Evolutionary conservation across 2,797 vertebrate species (phyloP).

Genomic region (Poecile montanus): DNA sequence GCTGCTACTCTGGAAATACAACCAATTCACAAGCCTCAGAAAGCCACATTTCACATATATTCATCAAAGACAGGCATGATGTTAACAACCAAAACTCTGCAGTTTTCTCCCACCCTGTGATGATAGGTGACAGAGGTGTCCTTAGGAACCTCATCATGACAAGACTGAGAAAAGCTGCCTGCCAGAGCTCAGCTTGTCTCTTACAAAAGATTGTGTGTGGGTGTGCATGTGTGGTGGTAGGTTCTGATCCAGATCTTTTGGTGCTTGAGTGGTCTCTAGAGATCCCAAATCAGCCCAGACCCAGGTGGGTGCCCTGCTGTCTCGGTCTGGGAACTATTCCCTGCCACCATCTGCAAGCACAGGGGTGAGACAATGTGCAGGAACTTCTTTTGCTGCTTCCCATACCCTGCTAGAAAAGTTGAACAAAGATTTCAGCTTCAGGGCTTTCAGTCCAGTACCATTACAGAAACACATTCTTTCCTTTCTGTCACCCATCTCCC

Average conservation of each 20-base stretch:
- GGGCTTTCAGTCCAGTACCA: neutral
- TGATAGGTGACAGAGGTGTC: neutral
- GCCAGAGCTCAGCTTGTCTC: neutral
- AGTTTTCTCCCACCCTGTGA: neutral
- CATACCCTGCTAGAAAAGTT: neutral
- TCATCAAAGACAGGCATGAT: neutral
- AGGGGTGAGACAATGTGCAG: accelerated
- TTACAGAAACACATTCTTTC: neutral
- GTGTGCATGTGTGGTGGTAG: neutral
- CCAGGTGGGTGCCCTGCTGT: neutral
- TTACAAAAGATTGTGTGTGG: neutral
- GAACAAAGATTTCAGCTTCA: neutral
- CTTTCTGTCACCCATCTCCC: neutral
- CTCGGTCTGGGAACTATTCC: neutral
- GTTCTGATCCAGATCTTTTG: neutral
- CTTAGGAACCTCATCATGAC: neutral
- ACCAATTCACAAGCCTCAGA: neutral
- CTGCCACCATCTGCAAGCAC: neutral
- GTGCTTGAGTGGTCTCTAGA: neutral
- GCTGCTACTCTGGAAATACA: neutral
- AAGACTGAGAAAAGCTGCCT: neutral
- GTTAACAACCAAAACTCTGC: neutral
- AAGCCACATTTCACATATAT: neutral
- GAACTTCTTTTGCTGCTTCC: neutral
- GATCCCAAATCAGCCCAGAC: neutral